Percentiles rank a stretch among this genome's conserved stretches.
Conservation (phyloP, 2,888 invertebrate genomes). For the Pristionchus mayeri region DNA sequence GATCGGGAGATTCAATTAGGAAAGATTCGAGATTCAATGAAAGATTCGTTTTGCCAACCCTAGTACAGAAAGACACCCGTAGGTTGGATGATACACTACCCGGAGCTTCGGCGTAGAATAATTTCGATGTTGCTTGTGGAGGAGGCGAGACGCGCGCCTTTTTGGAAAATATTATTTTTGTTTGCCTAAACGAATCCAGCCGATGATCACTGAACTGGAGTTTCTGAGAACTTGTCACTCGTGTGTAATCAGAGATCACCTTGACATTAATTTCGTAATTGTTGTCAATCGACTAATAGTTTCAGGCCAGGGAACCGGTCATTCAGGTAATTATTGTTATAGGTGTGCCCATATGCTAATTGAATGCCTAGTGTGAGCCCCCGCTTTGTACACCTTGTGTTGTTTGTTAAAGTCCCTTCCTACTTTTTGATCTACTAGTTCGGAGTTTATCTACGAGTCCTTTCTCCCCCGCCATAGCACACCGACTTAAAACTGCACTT, state of each 20-base stretch:
- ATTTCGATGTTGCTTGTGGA: conserved; percentile 57
- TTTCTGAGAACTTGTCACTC: too few relatives aligned
- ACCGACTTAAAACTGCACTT: too few relatives aligned
- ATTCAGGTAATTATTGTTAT: too few relatives aligned
- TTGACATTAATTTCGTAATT: too few relatives aligned
- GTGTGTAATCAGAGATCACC: too few relatives aligned
- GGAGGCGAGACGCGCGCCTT: conserved; percentile 61
- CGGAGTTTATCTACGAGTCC: background rate
- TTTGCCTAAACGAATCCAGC: background rate
- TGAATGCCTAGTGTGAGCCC: background rate
- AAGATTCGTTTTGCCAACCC: too few relatives aligned
- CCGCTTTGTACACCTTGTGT: background rate
- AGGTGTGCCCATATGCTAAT: background rate
- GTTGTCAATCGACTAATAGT: too few relatives aligned
- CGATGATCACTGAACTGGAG: background rate
- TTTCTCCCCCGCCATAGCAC: conserved; percentile 3
- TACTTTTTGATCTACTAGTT: background rate
- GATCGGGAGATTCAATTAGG: too few relatives aligned
- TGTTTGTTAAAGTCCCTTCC: background rate
- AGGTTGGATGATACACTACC: too few relatives aligned
- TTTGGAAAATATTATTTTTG: background rate
- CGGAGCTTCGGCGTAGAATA: conserved; percentile 18
- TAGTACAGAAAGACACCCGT: too few relatives aligned
- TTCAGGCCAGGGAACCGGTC: too few relatives aligned
- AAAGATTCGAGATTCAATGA: too few relatives aligned